Evolutionary conservation across 2,113 vertebrate species (phyloP).

Genomic region (Rhea americana): DNA sequence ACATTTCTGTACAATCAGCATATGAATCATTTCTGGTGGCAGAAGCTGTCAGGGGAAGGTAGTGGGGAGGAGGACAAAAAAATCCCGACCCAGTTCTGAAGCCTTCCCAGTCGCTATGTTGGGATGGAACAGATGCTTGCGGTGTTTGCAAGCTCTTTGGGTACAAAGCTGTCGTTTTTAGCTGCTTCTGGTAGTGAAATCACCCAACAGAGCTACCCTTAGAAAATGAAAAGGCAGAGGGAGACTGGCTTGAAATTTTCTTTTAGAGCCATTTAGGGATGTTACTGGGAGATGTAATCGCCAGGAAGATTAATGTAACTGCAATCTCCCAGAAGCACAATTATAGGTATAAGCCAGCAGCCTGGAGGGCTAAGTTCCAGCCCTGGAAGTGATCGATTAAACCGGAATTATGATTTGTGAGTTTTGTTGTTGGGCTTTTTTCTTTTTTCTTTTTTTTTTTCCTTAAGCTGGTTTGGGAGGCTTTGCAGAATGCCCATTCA

Average conservation of each 20-base stretch:
- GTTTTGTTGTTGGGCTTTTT: neutral
- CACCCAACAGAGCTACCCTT: constrained; percentile 9
- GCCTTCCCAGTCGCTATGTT: constrained; percentile 46
- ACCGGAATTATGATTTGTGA: neutral
- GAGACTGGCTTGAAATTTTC: neutral
- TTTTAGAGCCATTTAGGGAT: constrained; percentile 34
- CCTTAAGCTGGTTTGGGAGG: neutral
- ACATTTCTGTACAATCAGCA: constrained; percentile 50
- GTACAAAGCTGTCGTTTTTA: constrained; percentile 52
- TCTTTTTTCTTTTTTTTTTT: neutral
- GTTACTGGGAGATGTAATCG: constrained; percentile 41
- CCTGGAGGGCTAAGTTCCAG: neutral
- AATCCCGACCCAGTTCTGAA: constrained; percentile 65
- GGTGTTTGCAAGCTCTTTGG: constrained; percentile 46
- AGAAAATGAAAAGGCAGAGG: constrained; percentile 33
- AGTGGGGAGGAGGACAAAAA: constrained; percentile 8
- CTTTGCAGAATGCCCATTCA: neutral
- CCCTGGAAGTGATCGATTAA: neutral
- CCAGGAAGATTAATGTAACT: constrained; percentile 52
- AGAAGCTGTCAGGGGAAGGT: constrained; percentile 56
- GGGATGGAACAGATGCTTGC: constrained; percentile 59
- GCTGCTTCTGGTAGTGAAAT: constrained; percentile 47
- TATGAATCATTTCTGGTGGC: constrained; percentile 56
- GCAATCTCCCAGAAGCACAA: constrained; percentile 39
- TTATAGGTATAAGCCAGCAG: constrained; percentile 20